Percentiles rank a stretch among this genome's conserved stretches.
phyloP scores from a whole-genome alignment of 2,888 invertebrate species.

The Dascillus cervinus region DNA sequence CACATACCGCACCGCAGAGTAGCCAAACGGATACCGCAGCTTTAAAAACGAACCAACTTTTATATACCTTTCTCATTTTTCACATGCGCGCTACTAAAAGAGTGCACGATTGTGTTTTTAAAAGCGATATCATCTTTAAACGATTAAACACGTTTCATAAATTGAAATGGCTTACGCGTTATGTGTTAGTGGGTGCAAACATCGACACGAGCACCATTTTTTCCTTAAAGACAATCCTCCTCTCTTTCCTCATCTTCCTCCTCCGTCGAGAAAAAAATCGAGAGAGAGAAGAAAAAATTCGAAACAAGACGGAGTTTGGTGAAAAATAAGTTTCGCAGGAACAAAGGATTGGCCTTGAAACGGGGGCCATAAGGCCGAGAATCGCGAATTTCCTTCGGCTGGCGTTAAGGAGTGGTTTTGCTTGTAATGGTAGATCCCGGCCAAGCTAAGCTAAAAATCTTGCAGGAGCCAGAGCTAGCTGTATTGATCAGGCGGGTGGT shows the following conservation, averaged over 20 bases:
- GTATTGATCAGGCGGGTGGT: conserved; percentile 41
- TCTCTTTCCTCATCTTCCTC: not conserved
- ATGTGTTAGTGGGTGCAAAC: conserved; percentile 4
- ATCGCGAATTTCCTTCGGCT: conserved; percentile 32
- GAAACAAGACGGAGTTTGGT: conserved; percentile 8
- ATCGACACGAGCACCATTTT: not conserved
- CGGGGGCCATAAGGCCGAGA: conserved; percentile 27
- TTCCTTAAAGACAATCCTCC: not conserved
- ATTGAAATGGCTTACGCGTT: conserved; percentile 19
- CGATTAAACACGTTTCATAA: conserved; percentile 28
- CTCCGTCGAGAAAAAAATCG: too few relatives aligned
- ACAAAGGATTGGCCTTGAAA: conserved; percentile 29
- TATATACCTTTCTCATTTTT: conserved; percentile 30
- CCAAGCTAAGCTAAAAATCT: conserved; percentile 45
- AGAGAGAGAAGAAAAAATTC: conserved; percentile 7
- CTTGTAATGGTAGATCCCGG: conserved; percentile 37
- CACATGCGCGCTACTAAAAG: conserved; percentile 28
- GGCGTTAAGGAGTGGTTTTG: conserved; percentile 43
- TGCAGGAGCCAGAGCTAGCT: conserved; percentile 43
- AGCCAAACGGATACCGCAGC: conserved; percentile 34
- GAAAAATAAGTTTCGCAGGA: conserved; percentile 7
- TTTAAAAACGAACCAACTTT: conserved; percentile 36
- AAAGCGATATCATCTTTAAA: conserved; percentile 36
- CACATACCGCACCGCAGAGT: conserved; percentile 30
- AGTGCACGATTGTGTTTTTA: conserved; percentile 28